These are phyloP conservation scores for Phoenicopterus ruber DNA, from an alignment of 2,113 vertebrate genomes.

Conservation along the genomic window DNA sequence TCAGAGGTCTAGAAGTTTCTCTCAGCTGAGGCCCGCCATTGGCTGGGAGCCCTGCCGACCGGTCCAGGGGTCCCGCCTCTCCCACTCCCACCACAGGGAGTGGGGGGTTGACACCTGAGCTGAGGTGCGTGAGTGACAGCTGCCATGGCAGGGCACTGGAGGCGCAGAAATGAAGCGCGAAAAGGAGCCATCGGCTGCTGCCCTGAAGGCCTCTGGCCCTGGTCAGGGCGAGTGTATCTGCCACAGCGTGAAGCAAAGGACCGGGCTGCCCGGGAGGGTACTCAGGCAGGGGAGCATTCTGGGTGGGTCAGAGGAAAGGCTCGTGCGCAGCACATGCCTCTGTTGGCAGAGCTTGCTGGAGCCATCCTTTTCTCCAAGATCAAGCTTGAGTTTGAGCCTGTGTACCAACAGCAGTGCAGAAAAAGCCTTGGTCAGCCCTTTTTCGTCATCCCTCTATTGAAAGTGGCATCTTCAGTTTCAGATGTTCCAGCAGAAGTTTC, in stretches of 20 bases:
- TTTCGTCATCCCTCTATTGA: neutral
- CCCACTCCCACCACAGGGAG: too few species aligned
- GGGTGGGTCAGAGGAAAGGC: neutral
- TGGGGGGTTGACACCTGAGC: too few species aligned
- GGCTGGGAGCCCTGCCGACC: too few species aligned
- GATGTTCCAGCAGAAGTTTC: neutral
- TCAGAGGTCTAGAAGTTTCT: too few species aligned
- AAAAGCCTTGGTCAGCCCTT: neutral
- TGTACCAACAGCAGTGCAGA: neutral
- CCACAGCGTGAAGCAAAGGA: neutral
- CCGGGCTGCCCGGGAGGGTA: fast-evolving
- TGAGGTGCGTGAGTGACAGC: too few species aligned
- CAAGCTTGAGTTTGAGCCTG: neutral
- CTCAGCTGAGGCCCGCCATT: too few species aligned
- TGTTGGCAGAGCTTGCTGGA: neutral
- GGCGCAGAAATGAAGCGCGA: too few species aligned
- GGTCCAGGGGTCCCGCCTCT: too few species aligned
- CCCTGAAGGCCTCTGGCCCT: too few species aligned
- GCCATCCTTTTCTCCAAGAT: neutral
- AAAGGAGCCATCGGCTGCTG: too few species aligned
- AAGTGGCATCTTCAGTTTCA: neutral
- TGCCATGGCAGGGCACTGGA: too few species aligned
- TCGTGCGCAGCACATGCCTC: fast-evolving
- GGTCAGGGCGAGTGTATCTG: too few species aligned
- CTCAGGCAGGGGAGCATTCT: neutral